phyloP scores from a whole-genome alignment of 2,797 vertebrate genomes.

The Cirrhinus mrigala region DNA sequence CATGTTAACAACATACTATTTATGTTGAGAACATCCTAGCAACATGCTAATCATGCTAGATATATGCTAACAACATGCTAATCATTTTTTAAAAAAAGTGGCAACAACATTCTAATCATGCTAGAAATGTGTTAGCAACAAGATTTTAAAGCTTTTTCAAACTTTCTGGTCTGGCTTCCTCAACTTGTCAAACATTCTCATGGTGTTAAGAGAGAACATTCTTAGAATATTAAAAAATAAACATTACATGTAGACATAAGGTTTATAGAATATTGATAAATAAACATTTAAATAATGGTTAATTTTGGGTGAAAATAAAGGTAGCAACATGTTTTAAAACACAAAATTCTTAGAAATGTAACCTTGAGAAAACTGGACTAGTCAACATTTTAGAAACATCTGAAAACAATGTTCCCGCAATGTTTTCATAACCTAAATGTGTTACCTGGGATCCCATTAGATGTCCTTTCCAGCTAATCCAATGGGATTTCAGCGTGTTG shows the following conservation, averaged over 20 bases:
- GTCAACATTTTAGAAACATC: neutral
- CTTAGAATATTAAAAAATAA: no score
- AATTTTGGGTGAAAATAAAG: neutral
- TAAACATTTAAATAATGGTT: no score
- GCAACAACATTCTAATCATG: neutral
- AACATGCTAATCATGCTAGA: no score
- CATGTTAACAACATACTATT: neutral
- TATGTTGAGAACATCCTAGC: no score
- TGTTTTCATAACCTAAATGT: neutral
- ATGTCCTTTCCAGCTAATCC: conserved; percentile 1
- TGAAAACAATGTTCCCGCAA: neutral
- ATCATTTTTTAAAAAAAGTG: neutral
- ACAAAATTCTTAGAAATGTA: neutral
- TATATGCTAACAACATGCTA: no score
- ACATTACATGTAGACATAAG: no score
- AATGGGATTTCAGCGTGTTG: neutral
- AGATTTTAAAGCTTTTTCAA: neutral
- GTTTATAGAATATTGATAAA: no score
- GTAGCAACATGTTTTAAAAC: neutral
- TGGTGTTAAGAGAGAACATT: no score
- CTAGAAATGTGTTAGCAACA: no score
- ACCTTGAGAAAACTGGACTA: neutral
- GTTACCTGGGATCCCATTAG: neutral
- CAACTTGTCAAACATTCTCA: neutral
- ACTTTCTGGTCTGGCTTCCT: neutral